phyloP scores from a whole-genome alignment of 2,888 invertebrate genomes.

The Calliphora vomitoria region DNA sequence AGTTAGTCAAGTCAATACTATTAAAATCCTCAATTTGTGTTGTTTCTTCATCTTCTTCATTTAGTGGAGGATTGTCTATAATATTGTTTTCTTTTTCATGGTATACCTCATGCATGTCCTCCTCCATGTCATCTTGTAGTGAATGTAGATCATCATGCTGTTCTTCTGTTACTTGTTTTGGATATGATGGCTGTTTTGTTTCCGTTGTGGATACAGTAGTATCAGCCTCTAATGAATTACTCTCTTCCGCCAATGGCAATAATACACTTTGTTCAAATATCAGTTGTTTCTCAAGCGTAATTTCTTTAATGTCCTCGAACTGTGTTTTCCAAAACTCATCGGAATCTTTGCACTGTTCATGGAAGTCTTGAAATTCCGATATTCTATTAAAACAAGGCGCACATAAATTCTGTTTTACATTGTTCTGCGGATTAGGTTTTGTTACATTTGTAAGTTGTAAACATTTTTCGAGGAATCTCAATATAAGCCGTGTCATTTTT shows the following conservation, averaged over 20 bases:
- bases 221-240: slow-evolving; percentile 53
- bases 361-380: slow-evolving; percentile 67
- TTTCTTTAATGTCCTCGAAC: slow-evolving; percentile 41
- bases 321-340: slow-evolving; percentile 69
- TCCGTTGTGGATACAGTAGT: slow-evolving; percentile 56
- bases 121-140: background rate
- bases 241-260: slow-evolving; percentile 26
- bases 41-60: slow-evolving; percentile 11
- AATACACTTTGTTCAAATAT: slow-evolving; percentile 17
- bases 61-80: background rate
- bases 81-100: background rate
- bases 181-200: slow-evolving; percentile 1
- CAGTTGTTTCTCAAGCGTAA: background rate
- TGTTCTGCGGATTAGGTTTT: slow-evolving; percentile 33
- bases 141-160: background rate
- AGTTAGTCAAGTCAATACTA: slow-evolving; percentile 35
- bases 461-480: slow-evolving; percentile 61
- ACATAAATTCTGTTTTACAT: slow-evolving; percentile 71
- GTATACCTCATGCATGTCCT: background rate
- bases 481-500: slow-evolving; percentile 63
- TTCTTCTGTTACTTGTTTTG: background rate
- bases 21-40: slow-evolving; percentile 27
- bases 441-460: slow-evolving; percentile 58
- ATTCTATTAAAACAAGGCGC: slow-evolving; percentile 69
- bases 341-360: slow-evolving; percentile 66